Base-by-base conservation (phyloP, 2,888 invertebrate genomes). In the Orchestes rusci region DNA sequence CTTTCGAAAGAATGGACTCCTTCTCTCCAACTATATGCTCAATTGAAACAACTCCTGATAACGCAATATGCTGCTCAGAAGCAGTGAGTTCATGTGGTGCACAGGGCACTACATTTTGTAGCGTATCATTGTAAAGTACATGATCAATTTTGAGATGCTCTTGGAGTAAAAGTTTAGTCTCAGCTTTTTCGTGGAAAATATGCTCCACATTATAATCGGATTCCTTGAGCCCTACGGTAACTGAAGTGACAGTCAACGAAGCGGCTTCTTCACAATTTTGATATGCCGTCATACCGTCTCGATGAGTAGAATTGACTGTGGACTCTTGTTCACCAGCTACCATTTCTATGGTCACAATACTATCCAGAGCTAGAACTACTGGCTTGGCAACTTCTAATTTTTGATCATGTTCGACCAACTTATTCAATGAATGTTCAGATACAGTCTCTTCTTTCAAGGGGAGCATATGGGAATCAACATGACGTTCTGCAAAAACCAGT, bases 281-380 rank as follows among this genome's bases (percentile, higher is more conserved):
- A 8, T 58, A 62, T 16, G 77, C 73, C 38, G 61, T 70, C 57
- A 70, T 70, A 13, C 49, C 45, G 69, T 57, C 20, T 57, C 53
- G 42, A 76, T 68, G 29, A 60, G n/a, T n/a, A n/a, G n/a, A n/a
- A n/a, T 23, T 23, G 10, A 23, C 7, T 23, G 23, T 55, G 27
- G 69, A 65, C 68, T 83, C 84, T 53, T 71, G 74, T 65, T 84
- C 82, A 29, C 73, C 70, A 3, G 70, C 59, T 16, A 76, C 51
- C 36, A 74, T 70, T 67, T 80, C 77, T 47, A 72, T 73, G 51
- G 70, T 73, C 53, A 76, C 70, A 29, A 81, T 69, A 45, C 73
- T 76, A 60, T 75, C 73, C 35, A 79, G 70, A 10, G 75, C 67
- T 17, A 73, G 48, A 16, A 54, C 55, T 34, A 59, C 56, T 8